Evolutionary conservation across 1,140 invertebrate genomes (phyloP), one percentile per base, ranked within the genome.

Genomic region (Acromyrmex charruanus): DNA sequence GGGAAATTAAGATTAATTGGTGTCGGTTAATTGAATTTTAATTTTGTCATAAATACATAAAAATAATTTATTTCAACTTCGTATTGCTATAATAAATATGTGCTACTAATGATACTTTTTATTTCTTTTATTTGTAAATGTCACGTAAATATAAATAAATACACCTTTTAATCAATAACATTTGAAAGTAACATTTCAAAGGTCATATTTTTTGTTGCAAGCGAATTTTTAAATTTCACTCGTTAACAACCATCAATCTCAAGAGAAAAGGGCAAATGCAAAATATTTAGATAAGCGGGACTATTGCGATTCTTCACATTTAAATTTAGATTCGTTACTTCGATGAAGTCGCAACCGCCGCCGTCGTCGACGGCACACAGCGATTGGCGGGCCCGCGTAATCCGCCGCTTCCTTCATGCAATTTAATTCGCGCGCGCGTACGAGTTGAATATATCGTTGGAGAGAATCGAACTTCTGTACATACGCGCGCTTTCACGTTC

Each of bases 381-480:
- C 71, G 75, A 65, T 53, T 77, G 74, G 74, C 82, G 74, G 25
- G 16, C 35, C 31, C 25, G 69, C 80, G 12, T 84, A 84, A 84
- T 84, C 80, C 80, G 80, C 25, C 55, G 80, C 80, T 84, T 84
- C 80, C 80, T 84, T 58, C 55, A 21, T 69, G 31, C 49, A 55
- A 84, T 61, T 84, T 75, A 84, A 84, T 84, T 75, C 69, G 55
- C 39, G 80, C 55, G 69, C 28, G 39, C 25, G 28, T 21, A 81
- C 31, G 35, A 55, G 79, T 49, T 49, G 66, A 68, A 39, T 49
- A 12, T 49, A 49, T 49, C n/a, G 16, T 7, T n/a, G 39, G 18
- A 39, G 35, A 61, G 28, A 59, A 35, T 18, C 35, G 7, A 63
- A 21, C 21, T 39, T 16, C 21, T 16, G 16, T 14, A n/a, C 4